Evolutionary conservation across 2,797 vertebrate species (phyloP).

Genomic region (Esox lucius): DNA sequence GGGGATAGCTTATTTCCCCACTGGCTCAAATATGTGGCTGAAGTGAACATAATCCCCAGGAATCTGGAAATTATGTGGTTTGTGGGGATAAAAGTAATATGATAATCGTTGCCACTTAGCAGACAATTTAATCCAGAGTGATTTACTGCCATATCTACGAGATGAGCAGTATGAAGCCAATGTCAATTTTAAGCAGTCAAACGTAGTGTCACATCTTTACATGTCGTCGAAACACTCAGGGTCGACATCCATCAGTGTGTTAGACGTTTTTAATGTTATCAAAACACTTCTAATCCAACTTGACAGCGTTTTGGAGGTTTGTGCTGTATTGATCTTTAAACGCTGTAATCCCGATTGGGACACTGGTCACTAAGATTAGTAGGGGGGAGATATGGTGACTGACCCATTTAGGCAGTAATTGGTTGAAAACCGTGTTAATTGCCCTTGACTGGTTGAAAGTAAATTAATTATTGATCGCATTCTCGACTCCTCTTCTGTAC

Average conservation of each 20-base stretch:
- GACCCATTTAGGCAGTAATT: conserved; percentile 72
- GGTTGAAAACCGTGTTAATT: conserved; percentile 77
- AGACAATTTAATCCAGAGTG: too few species aligned
- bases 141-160: too few species aligned
- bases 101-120: too few species aligned
- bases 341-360: conserved; percentile 75
- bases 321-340: conserved; percentile 65
- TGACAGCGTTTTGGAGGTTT: conserved; percentile 41
- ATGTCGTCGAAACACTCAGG: not conserved
- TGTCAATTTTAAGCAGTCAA: not conserved
- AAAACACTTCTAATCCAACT: conserved; percentile 59
- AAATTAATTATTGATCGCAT: conserved; percentile 85
- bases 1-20: not conserved
- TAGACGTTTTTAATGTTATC: conserved; percentile 6
- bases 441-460: conserved; percentile 79
- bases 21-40: not conserved
- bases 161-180: not conserved
- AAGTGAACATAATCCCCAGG: not conserved
- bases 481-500: conserved; percentile 76
- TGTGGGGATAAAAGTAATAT: not conserved
- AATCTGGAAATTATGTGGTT: not conserved
- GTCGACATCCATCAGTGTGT: not conserved
- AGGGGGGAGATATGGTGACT: conserved; percentile 42
- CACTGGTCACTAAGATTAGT: conserved; percentile 75
- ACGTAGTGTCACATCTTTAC: not conserved